phyloP scores from a whole-genome alignment of 2,113 vertebrate genomes.

The Neoarius graeffei region DNA sequence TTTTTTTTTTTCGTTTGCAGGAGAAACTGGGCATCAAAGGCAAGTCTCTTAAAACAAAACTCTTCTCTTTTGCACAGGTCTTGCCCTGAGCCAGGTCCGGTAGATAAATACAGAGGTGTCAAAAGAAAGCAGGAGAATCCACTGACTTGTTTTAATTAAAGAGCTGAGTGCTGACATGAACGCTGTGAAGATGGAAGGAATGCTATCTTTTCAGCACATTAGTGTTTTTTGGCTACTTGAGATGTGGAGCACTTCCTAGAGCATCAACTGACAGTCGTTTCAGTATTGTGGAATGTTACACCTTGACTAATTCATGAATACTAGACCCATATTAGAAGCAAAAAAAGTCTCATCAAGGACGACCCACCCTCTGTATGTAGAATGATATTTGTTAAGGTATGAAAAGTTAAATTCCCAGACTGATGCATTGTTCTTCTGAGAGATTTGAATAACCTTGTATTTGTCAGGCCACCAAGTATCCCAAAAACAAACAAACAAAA shows the following conservation, averaged over 20 bases:
- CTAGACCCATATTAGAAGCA: not conserved
- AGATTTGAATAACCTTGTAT: not conserved
- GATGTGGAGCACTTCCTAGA: not conserved
- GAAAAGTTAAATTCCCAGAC: not conserved
- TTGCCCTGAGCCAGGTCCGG: slow-evolving; percentile 58
- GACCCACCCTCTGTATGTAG: not conserved
- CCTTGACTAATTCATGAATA: not conserved
- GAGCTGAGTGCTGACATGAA: slow-evolving; percentile 43
- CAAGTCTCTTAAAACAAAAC: slow-evolving; percentile 66
- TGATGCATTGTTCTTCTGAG: not conserved
- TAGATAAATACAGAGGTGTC: slow-evolving; percentile 70
- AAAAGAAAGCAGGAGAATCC: slow-evolving; percentile 60
- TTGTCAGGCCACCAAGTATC: not conserved
- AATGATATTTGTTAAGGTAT: not conserved
- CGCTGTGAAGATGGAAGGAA: slow-evolving; percentile 17
- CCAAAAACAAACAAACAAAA: not conserved
- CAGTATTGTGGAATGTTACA: not conserved
- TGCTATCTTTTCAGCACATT: slow-evolving; percentile 35
- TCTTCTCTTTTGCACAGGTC: slow-evolving; percentile 62
- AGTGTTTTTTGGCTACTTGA: slow-evolving; percentile 13
- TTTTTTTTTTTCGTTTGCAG: slow-evolving; percentile 56
- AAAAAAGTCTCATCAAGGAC: not conserved
- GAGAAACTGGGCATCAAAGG: slow-evolving; percentile 76
- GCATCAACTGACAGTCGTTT: not conserved
- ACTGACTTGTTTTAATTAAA: slow-evolving; percentile 66